phyloP scores from a whole-genome alignment of 2,113 vertebrate genomes.

The Sus scrofa region T2T-Sscrofa CM000830.6:62351001-62351500 shows the following conservation, averaged over 20 bases:
- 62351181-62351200: no score
- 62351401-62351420: constrained; percentile 1
- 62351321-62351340: not conserved
- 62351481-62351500: not conserved
- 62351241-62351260: not conserved
- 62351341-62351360: not conserved
- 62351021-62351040: not conserved
- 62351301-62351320: not conserved
- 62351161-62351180: not conserved
- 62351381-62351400: not conserved
- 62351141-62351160: not conserved
- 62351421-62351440: not conserved
- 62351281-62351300: constrained; percentile 25
- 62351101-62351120: not conserved
- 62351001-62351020: constrained; percentile 23
- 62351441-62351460: constrained; percentile 38
- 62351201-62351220: not conserved
- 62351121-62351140: not conserved
- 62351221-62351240: constrained; percentile 13
- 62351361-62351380: not conserved
- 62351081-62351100: not conserved
- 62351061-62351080: not conserved
- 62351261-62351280: not conserved
- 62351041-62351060: constrained; percentile 35
- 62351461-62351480: not conserved